Evolutionary conservation across 1,140 invertebrate species (phyloP), one percentile per base, ranked within the genome.

Genomic region (Dreissena rostriformis): DNA sequence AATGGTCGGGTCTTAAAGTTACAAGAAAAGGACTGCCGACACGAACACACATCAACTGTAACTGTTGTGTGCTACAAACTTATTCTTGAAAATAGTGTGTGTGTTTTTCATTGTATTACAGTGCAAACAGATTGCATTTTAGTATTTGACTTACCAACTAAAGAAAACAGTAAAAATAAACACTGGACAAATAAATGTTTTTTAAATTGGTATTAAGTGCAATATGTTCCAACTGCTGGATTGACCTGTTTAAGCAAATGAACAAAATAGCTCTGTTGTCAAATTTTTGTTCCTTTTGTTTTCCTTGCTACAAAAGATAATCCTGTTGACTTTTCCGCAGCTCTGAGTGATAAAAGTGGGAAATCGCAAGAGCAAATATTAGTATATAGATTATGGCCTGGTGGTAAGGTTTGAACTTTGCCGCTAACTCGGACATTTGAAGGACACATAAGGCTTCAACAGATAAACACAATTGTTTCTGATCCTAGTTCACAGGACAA

Each of bases 321-420:
- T 82, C 22, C 22, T 61, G 17, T n/a, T 24, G 22, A 61, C 22
- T 82, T 82, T 65, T 82, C 12, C 39, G 26, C 29, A 22, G 10
- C 49, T n/a, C 19, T 15, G 39, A 22, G 39, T 73, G 79, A 81
- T 81, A 81, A 65, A 73, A 66, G 29, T 65, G 80, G 52, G 57
- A 82, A 75, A 82, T 74, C 57, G 52, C 51, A 26, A 52, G 14
- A 29, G 72, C 68, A 82, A 82, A 82, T 82, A 82, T 82, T 82
- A 65, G 52, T 63, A 67, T 19, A 82, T 24, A 52, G 80, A 82
- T 82, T 82, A 82, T 65, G 57, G 55, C 68, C 29, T 51, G 1
- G 49, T 39, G 75, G 55, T 76, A 76, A 67, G n/a, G 77, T 57
- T 53, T 71, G 67, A 70, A 57, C 51, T 79, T 52, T 22, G n/a